Base-by-base conservation (phyloP, 2,797 vertebrate species). In the Phylloscopus collybita region DNA sequence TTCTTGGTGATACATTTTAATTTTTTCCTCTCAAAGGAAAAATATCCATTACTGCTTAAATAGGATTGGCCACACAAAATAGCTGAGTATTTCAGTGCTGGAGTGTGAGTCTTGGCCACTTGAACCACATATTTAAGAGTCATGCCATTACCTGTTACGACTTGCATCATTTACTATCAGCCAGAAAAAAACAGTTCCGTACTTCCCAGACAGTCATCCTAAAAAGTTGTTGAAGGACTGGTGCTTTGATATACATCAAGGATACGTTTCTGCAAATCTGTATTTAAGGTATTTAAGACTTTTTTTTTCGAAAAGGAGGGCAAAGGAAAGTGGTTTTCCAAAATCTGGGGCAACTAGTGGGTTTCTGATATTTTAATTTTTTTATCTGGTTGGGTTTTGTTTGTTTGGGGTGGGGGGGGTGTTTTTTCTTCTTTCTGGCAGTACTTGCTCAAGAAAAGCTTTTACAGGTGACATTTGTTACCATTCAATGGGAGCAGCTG, bases 371-470 rank as follows among this genome's bases (percentile, higher is more conserved):
- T 42, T 4, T 69, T 80, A 40, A 40, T 56, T 69, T 80, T 61
- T 61, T 34, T 5, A 34, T 14, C 3, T 30, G 5, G 3, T 32
- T 27, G 22, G 0, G 1, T 25, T 50, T 75, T 67, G 3, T 5
- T 44, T 66, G 2, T 34, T 57, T 42, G 4, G 10, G 27, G 7
- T 42, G 4, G 8, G 3, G 0, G 2, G 47, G 25, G 47, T 59
- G 3, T 16, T 60, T 10, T 47, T 20, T 40, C 13, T 34, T 49
- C 21, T 22, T 64, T 54, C 15, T 29, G 12, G 2, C 6, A 49
- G 3, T 20, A 27, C 6, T 71, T 49, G 6, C 8, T 73, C 5
- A 36, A 30, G 23, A 10, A 80, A 67, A 61, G 4, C 5, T 27
- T 60, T 71, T 26, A 9, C 4, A 34, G 13, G 5, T 56, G 20